A percentile compares a stretch with the other conserved stretches of the same genome.
These are phyloP conservation scores for Octodon degus DNA, from an alignment of 2,113 vertebrate genomes.

Conservation along the genomic window DNA sequence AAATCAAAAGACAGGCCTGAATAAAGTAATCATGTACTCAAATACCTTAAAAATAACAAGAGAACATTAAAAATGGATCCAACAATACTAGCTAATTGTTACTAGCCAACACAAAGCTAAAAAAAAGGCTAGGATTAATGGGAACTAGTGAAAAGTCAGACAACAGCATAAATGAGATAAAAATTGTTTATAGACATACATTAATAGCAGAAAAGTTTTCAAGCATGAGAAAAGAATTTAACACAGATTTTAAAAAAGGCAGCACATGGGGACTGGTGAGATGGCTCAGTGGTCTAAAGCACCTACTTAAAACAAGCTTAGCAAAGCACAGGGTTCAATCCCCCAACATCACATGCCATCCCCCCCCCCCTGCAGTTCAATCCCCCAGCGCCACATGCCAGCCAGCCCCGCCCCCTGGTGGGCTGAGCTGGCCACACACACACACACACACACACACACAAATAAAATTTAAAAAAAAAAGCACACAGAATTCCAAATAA, in stretches of 20 bases:
- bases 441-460: too few relatives aligned
- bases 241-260: neutral
- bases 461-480: too few relatives aligned
- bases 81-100: neutral
- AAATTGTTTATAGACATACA: neutral
- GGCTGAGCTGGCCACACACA: too few relatives aligned
- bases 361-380: too few relatives aligned
- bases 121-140: neutral
- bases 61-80: neutral
- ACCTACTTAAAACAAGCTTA: too few relatives aligned
- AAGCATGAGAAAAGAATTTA: neutral
- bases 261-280: too few relatives aligned
- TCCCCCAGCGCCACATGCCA: too few relatives aligned
- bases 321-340: too few relatives aligned
- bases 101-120: neutral
- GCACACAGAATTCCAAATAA: neutral
- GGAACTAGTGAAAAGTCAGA: neutral
- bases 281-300: too few relatives aligned
- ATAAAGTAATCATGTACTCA: neutral
- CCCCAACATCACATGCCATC: too few relatives aligned
- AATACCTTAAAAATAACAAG: neutral
- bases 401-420: too few relatives aligned
- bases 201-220: neutral
- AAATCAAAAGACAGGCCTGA: too few relatives aligned
- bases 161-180: neutral